Evolutionary conservation across 1,140 invertebrate genomes (phyloP).

Genomic region (Ostrea denselamellosa): DNA sequence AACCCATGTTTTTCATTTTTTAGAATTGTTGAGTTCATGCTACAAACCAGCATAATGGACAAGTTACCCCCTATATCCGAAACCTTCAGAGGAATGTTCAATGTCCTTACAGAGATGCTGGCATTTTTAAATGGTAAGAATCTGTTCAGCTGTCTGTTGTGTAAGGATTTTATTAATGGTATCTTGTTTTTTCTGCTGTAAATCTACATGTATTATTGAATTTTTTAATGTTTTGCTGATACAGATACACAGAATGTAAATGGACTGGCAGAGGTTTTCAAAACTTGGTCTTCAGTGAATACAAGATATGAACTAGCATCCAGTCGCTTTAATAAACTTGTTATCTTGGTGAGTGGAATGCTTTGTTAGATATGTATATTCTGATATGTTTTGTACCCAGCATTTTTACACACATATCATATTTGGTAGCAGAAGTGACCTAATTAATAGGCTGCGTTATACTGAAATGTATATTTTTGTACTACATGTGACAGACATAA

Average conservation of each 20-base stretch:
- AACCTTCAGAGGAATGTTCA: conserved; percentile 2
- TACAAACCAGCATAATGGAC: conserved; percentile 6
- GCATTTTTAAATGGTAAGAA: background rate
- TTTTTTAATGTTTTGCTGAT: conserved; percentile 27
- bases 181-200: background rate
- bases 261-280: conserved; percentile 8
- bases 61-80: background rate
- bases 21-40: conserved; percentile 11
- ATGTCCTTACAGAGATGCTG: conserved; percentile 16
- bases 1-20: background rate
- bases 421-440: background rate
- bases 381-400: too few species aligned
- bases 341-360: conserved; percentile 10
- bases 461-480: too few species aligned
- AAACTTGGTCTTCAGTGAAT: conserved; percentile 13
- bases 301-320: conserved; percentile 6
- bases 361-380: background rate
- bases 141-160: background rate
- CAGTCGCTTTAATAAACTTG: conserved; percentile 25
- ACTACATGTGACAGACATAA: too few species aligned
- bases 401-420: background rate
- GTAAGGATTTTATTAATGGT: too few species aligned
- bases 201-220: background rate
- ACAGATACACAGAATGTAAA: conserved; percentile 4
- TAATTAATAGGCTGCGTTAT: background rate